A percentile compares a stretch with the other conserved stretches of the same genome.
These are phyloP conservation scores for Coluber constrictor DNA, from an alignment of 2,797 vertebrate species.

Conservation along the genomic window DNA sequence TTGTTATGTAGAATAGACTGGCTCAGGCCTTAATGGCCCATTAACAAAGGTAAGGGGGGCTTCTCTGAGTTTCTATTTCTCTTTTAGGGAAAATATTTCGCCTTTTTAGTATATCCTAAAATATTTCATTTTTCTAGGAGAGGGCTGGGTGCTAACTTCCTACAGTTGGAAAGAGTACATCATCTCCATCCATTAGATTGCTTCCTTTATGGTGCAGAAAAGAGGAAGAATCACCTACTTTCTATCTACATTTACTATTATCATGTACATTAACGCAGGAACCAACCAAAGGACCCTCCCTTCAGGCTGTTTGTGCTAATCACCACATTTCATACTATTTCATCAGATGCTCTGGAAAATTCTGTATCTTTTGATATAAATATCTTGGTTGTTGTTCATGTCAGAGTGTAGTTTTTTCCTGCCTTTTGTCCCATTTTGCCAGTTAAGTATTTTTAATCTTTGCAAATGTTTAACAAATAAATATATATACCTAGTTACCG, in stretches of 20 bases:
- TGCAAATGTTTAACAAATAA: not conserved
- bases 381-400: not conserved
- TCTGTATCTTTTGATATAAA: not conserved
- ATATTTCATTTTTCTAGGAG: too few relatives aligned
- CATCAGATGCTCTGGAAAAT: not conserved
- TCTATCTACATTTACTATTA: not conserved
- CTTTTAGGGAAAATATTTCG: too few relatives aligned
- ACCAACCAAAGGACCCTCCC: not conserved
- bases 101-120: too few relatives aligned
- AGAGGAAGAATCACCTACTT: not conserved
- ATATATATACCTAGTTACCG: not conserved
- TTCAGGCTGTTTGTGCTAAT: not conserved
- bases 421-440: not conserved
- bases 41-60: too few relatives aligned
- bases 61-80: too few relatives aligned
- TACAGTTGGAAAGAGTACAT: not conserved
- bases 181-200: not conserved
- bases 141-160: too few relatives aligned
- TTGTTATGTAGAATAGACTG: too few relatives aligned
- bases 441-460: not conserved
- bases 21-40: too few relatives aligned
- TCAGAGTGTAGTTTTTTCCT: not conserved
- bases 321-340: not conserved
- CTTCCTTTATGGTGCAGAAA: not conserved
- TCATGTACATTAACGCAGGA: not conserved